Conservation (phyloP, 2,888 invertebrate species). For the Athripsodes cinereus region DNA sequence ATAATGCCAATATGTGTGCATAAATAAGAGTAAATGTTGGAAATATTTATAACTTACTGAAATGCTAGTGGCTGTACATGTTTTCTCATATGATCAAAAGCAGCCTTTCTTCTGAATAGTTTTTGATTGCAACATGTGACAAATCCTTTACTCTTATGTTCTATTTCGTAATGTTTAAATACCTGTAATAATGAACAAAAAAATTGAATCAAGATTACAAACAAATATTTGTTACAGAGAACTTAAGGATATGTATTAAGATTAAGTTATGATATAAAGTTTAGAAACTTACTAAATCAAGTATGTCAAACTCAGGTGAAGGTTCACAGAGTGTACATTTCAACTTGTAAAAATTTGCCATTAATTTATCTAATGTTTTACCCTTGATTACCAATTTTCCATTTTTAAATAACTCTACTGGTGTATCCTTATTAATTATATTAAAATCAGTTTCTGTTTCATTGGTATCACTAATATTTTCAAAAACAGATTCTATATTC, state of each 20-base stretch:
- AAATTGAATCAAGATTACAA: neutral
- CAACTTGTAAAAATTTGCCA: neutral
- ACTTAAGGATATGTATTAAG: neutral
- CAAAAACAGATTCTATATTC: too few relatives aligned
- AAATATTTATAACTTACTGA: neutral
- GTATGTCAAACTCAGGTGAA: neutral
- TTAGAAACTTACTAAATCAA: neutral
- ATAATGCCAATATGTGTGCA: too few relatives aligned
- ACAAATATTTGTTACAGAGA: neutral
- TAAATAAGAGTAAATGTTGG: too few relatives aligned
- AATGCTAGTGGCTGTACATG: slow-evolving; percentile 2
- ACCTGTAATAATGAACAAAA: neutral
- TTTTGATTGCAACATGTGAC: neutral
- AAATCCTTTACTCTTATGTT: neutral
- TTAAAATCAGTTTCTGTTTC: neutral
- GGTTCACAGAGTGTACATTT: neutral
- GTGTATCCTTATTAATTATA: neutral
- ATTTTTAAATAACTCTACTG: neutral
- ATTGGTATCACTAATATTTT: too few relatives aligned
- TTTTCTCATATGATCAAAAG: neutral
- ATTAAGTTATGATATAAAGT: neutral
- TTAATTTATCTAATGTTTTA: neutral
- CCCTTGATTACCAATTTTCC: neutral
- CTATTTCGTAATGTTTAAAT: neutral
- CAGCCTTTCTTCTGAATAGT: neutral